Percentiles rank a stretch among this genome's conserved stretches.
phyloP scores from a whole-genome alignment of 2,888 invertebrate species.

The Agrotis clavis region DNA sequence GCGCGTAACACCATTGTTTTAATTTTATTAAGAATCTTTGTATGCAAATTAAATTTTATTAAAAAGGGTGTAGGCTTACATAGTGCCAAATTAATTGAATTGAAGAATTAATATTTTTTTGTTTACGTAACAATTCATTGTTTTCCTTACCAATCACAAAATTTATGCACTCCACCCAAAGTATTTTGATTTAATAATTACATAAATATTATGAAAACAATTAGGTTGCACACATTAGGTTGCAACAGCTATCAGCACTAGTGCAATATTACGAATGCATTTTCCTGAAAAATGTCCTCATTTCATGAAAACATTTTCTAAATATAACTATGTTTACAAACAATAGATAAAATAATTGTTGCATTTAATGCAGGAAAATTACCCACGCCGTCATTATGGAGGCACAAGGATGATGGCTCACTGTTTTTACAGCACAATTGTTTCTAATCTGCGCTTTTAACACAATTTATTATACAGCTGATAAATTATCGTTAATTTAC shows the following conservation, averaged over 20 bases:
- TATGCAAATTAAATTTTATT: slow-evolving; percentile 50
- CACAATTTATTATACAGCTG: not conserved
- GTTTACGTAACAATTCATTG: slow-evolving; percentile 7
- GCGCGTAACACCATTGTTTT: slow-evolving; percentile 42
- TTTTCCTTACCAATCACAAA: slow-evolving; percentile 2
- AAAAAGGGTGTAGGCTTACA: not conserved
- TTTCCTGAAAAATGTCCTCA: slow-evolving; percentile 17
- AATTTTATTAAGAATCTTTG: slow-evolving; percentile 41
- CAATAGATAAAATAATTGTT: slow-evolving; percentile 27
- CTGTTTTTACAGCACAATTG: slow-evolving; percentile 23
- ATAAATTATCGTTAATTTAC: no score
- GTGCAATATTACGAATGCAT: not conserved
- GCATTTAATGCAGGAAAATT: slow-evolving; percentile 33
- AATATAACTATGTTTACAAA: slow-evolving; percentile 40
- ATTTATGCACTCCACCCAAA: not conserved
- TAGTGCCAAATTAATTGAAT: slow-evolving; percentile 26
- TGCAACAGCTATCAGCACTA: not conserved
- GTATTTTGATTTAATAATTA: not conserved
- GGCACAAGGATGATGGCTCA: slow-evolving; percentile 33
- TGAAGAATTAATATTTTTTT: slow-evolving; percentile 20
- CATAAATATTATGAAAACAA: slow-evolving; percentile 3
- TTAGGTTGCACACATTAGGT: not conserved
- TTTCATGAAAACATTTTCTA: slow-evolving; percentile 37
- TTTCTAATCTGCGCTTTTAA: slow-evolving; percentile 20
- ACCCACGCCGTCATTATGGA: slow-evolving; percentile 12